Conservation (phyloP, 2,888 invertebrate species). For the Diplolepis rosae region DNA sequence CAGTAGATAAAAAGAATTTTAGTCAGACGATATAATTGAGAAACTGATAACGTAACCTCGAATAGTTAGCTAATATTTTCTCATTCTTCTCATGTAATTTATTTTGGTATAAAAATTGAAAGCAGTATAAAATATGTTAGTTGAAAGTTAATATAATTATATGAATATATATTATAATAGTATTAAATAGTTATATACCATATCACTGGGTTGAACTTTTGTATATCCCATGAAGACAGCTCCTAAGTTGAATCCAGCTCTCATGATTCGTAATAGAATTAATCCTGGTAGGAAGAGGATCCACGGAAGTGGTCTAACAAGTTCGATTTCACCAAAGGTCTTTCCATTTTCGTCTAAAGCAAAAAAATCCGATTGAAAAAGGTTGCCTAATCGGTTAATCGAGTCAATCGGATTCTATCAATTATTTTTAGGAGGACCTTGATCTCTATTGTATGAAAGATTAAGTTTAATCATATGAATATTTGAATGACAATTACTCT, state of each 20-base stretch:
- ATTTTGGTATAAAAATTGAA: not conserved
- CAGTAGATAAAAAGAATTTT: not conserved
- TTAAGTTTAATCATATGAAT: too few relatives aligned
- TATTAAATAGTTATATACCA: slow-evolving; percentile 68
- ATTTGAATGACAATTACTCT: too few relatives aligned
- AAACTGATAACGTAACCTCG: not conserved
- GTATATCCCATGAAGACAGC: slow-evolving; percentile 75
- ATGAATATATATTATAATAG: not conserved
- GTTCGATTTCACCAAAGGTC: slow-evolving; percentile 71
- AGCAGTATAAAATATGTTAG: not conserved
- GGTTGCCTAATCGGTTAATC: too few relatives aligned
- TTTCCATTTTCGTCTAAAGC: slow-evolving; percentile 75
- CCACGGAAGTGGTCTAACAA: slow-evolving; percentile 78
- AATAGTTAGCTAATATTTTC: not conserved
- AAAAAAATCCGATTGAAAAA: too few relatives aligned
- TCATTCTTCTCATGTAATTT: not conserved
- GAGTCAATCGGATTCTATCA: too few relatives aligned
- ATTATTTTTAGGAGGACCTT: too few relatives aligned
- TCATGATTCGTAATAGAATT: slow-evolving; percentile 73
- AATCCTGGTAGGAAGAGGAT: slow-evolving; percentile 76
- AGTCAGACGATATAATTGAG: not conserved
- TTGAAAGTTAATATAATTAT: not conserved
- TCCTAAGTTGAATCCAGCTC: slow-evolving; percentile 74
- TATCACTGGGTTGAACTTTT: slow-evolving; percentile 75
- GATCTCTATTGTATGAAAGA: too few relatives aligned